Evolutionary conservation across 2,113 vertebrate genomes (phyloP).

Genomic region (Tyto alba): DNA sequence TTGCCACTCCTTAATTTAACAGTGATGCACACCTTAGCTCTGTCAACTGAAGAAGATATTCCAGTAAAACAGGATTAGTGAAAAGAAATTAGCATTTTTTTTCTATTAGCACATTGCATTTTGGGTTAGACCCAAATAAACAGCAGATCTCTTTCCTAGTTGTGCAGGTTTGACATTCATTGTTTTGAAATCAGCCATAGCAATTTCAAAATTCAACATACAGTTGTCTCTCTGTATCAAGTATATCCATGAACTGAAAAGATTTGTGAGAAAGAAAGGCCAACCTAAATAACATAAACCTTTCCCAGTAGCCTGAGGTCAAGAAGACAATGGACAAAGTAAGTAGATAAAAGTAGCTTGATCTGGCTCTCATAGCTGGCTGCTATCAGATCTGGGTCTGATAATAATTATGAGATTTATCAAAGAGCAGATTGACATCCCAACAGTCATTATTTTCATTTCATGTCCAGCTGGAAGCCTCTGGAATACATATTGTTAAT

Average conservation of each 20-base stretch:
- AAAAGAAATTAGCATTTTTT: neutral
- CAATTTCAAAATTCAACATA: neutral
- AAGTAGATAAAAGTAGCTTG: neutral
- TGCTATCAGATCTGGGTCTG: conserved; percentile 19
- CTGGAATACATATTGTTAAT: conserved; percentile 35
- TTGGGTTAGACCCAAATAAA: neutral
- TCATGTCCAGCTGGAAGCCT: conserved; percentile 28
- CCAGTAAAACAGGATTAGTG: neutral
- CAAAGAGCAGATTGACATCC: conserved; percentile 45
- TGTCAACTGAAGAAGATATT: neutral
- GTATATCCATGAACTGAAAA: neutral
- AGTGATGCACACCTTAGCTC: neutral
- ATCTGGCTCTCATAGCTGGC: neutral
- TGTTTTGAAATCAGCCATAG: neutral
- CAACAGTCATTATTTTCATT: conserved; percentile 47
- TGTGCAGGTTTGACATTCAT: neutral
- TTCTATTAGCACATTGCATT: neutral
- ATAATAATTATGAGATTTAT: conserved; percentile 46
- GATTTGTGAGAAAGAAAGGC: neutral
- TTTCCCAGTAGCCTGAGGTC: neutral
- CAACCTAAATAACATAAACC: neutral
- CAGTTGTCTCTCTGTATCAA: neutral
- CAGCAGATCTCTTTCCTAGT: neutral
- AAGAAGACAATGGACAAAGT: neutral
- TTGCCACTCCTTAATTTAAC: neutral